Conservation (phyloP, 2,888 invertebrate species). For the Argyresthia albistria region DNA sequence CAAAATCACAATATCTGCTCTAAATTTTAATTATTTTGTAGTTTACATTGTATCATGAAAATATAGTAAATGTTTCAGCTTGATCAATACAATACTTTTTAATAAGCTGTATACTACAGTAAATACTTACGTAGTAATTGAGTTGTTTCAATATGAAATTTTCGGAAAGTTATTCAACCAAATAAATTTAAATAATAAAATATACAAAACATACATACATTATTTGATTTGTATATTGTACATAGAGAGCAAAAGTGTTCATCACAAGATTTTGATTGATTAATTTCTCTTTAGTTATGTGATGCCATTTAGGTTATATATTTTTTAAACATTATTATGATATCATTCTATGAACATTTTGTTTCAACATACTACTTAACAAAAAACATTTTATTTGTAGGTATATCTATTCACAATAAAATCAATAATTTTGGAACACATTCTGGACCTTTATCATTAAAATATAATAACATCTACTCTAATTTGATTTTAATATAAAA, state of each 20-base stretch:
- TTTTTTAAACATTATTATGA: slow-evolving; percentile 6
- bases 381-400: slow-evolving; percentile 39
- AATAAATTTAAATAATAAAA: not conserved
- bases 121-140: not conserved
- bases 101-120: not conserved
- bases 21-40: slow-evolving; percentile 35
- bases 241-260: slow-evolving; percentile 3
- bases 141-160: no score
- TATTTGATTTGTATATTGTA: not conserved
- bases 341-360: slow-evolving; percentile 23
- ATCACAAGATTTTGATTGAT: slow-evolving; percentile 28
- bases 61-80: not conserved
- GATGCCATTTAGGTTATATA: slow-evolving; percentile 13
- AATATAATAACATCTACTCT: slow-evolving; percentile 52
- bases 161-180: not conserved
- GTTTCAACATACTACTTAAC: slow-evolving; percentile 30
- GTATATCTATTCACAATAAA: slow-evolving; percentile 36
- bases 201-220: no score
- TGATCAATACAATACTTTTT: no score
- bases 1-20: slow-evolving; percentile 57
- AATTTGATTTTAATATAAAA: slow-evolving; percentile 43
- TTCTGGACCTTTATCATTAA: slow-evolving; percentile 50
- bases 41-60: not conserved
- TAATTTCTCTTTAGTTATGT: slow-evolving; percentile 22
- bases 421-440: slow-evolving; percentile 61